Evolutionary conservation across 2,797 vertebrate genomes (phyloP), one percentile per base, ranked within the genome.

Genomic region (Cynopterus sphinx): DNA sequence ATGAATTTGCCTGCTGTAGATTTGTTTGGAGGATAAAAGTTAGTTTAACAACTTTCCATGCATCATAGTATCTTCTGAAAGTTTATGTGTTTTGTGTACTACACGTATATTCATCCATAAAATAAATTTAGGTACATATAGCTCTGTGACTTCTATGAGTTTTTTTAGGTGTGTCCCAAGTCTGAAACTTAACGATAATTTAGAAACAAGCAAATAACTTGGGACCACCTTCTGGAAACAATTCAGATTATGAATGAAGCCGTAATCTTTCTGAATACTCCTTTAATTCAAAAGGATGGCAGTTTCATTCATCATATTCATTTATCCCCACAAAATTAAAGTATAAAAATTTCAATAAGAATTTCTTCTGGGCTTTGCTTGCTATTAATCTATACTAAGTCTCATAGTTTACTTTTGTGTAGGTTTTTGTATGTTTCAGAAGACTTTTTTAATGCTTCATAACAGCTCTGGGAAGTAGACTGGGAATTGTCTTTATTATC

Each of bases 171-270:
- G 43, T 94, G 33, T 94, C 31, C 26, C 49, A 10, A 74, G 31
- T 91, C 73, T 91, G 67, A 90, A 82, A 81, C 57, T 87, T 94
- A 39, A 31, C 43, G 39, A 28, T 70, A 85, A 87, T 87, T 87
- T 90, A 74, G 73, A 90, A 78, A 75, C 13, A 85, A 90, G 31
- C 61, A 92, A 36, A 55, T 93, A 68, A 53, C 77, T 65, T 87
- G 83, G 71, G 75, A 65, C 59, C 28, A 51, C 90, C 61, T 90
- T 90, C 26, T 53, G 55, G 55, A 90, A 87, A 67, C 51, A 51
- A 21, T 90, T 95, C 36, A 92, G 82, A 59, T 96, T 81, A 46
- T 95, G 68, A 96, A 81, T 81, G 73, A 96, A 94, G 19, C 63
- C 49, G 13, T 17, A 36, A 15, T 95, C 39, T 63, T 94, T 82